Conservation (phyloP, 2,888 invertebrate species). For the Margaritifera margaritifera region DNA sequence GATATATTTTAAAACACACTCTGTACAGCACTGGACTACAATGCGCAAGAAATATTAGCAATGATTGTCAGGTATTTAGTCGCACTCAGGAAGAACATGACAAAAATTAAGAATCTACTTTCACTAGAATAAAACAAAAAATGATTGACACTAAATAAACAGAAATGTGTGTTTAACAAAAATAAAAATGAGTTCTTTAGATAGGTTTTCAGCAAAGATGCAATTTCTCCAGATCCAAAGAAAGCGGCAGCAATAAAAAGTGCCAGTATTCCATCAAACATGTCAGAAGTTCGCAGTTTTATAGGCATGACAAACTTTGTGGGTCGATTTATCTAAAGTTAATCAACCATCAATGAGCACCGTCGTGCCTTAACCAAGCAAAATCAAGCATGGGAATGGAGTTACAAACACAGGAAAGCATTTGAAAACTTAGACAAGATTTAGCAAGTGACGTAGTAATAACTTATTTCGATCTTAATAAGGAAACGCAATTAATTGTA, state of each 20-base stretch:
- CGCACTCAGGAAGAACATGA: slow-evolving; percentile 18
- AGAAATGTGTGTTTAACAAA: slow-evolving; percentile 21
- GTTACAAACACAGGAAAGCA: too few relatives aligned
- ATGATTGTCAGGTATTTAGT: slow-evolving; percentile 28
- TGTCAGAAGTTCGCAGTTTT: too few relatives aligned
- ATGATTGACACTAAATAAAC: slow-evolving; percentile 24
- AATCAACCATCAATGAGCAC: too few relatives aligned
- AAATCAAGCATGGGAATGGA: too few relatives aligned
- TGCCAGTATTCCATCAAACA: too few relatives aligned
- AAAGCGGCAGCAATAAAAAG: slow-evolving; percentile 12
- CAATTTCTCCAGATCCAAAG: slow-evolving; percentile 17
- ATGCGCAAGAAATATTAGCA: slow-evolving; percentile 17
- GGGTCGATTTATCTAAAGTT: too few relatives aligned
- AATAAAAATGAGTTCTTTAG: slow-evolving; percentile 22
- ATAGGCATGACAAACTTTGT: too few relatives aligned
- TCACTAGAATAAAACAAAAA: slow-evolving; percentile 14
- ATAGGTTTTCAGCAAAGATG: slow-evolving; percentile 14
- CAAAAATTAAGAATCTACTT: slow-evolving; percentile 1
- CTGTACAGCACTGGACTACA: slow-evolving; percentile 4
- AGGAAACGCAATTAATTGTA: too few relatives aligned
- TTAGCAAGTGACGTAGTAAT: too few relatives aligned
- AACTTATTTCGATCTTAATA: too few relatives aligned
- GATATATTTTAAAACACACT: neutral
- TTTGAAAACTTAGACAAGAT: too few relatives aligned
- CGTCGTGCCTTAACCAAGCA: too few relatives aligned